These are phyloP conservation scores for Geranospiza caerulescens DNA, from an alignment of 2,797 vertebrate genomes.

Conservation along the genomic window DNA sequence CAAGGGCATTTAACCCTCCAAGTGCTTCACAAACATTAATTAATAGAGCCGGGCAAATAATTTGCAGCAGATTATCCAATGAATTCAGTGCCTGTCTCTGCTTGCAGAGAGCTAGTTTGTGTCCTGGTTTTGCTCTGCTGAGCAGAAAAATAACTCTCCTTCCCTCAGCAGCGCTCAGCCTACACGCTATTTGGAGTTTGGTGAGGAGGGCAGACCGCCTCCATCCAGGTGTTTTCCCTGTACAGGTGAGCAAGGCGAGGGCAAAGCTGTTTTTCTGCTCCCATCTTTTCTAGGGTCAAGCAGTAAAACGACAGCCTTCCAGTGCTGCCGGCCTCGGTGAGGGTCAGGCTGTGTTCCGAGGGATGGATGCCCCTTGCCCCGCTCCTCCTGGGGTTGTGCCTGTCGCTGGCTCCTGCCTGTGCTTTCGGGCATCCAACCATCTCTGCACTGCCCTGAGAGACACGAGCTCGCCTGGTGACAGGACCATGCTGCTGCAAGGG, in stretches of 20 bases:
- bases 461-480: background rate
- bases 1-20: conserved; percentile 60
- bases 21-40: conserved; percentile 37
- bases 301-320: background rate
- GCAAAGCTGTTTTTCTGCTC: background rate
- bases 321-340: background rate
- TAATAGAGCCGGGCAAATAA: conserved; percentile 52
- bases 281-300: background rate
- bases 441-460: background rate
- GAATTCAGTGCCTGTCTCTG: background rate
- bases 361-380: background rate
- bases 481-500: background rate
- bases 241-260: background rate
- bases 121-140: conserved; percentile 28
- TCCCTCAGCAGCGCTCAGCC: background rate
- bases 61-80: conserved; percentile 47
- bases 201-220: background rate
- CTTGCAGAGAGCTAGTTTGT: conserved; percentile 5
- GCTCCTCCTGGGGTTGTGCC: background rate
- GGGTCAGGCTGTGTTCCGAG: background rate
- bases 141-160: conserved; percentile 2
- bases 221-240: background rate
- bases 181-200: background rate
- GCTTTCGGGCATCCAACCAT: background rate
- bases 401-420: background rate